phyloP scores from a whole-genome alignment of 2,888 invertebrate genomes.

The Drosophila pseudotakahashii region DNA sequence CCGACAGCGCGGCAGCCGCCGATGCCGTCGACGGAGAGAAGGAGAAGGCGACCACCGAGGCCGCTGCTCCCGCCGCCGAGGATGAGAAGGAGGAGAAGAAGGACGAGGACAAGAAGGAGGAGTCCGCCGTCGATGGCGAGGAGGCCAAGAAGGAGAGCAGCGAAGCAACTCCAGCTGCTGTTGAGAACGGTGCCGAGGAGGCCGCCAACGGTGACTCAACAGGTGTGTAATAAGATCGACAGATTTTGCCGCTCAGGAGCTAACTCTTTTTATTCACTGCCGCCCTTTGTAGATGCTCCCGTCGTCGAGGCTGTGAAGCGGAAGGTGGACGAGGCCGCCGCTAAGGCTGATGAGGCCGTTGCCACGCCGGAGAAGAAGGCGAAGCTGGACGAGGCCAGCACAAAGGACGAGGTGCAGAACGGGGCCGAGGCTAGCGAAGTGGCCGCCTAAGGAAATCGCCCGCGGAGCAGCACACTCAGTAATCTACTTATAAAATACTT shows the following conservation, averaged over 20 bases:
- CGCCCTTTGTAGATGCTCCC: conserved; percentile 73
- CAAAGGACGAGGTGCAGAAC: conserved; percentile 84
- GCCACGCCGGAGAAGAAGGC: conserved; percentile 84
- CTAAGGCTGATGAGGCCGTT: conserved; percentile 81
- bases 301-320: conserved; percentile 84
- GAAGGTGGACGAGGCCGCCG: conserved; percentile 81
- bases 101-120: conserved; percentile 52
- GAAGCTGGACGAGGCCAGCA: conserved; percentile 83
- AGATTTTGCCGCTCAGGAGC: conserved; percentile 23
- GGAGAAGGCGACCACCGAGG: conserved; percentile 62
- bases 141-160: conserved; percentile 76
- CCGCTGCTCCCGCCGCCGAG: conserved; percentile 53
- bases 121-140: conserved; percentile 47
- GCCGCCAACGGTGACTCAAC: conserved; percentile 83
- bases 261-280: background rate
- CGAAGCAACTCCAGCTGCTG: conserved; percentile 62
- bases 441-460: conserved; percentile 82
- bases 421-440: conserved; percentile 84
- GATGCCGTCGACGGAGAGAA: conserved; percentile 77
- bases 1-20: conserved; percentile 55
- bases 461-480: conserved; percentile 53
- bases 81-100: conserved; percentile 61
- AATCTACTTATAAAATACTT: conserved; percentile 71
- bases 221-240: conserved; percentile 62
- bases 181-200: conserved; percentile 79